phyloP scores from a whole-genome alignment of 2,113 vertebrate genomes.

The Entelurus aequoreus region DNA sequence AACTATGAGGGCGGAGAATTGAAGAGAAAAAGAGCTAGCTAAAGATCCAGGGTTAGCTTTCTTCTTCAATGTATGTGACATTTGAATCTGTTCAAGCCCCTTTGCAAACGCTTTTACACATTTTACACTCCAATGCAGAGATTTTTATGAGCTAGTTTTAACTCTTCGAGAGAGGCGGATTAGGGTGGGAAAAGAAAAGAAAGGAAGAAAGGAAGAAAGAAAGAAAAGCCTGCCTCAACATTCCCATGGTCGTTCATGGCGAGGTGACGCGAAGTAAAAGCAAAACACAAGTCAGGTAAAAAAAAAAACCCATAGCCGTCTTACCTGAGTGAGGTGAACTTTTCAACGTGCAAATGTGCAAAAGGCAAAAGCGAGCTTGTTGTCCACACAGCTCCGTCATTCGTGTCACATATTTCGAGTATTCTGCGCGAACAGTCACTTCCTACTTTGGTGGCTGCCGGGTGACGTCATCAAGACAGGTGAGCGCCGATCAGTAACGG shows the following conservation, averaged over 20 bases:
- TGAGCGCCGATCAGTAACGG: slow-evolving; percentile 38
- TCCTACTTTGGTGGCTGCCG: slow-evolving; percentile 32
- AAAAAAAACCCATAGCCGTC: background rate
- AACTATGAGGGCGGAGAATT: too few relatives aligned
- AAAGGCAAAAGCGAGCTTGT: background rate
- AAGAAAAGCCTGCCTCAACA: slow-evolving; percentile 57
- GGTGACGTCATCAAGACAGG: slow-evolving; percentile 60
- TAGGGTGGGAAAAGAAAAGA: slow-evolving; percentile 28
- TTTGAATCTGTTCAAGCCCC: background rate
- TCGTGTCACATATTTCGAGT: slow-evolving; percentile 20
- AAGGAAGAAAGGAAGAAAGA: background rate
- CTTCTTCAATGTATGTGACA: too few relatives aligned
- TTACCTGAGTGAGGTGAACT: slow-evolving; percentile 31
- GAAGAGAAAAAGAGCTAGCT: too few relatives aligned
- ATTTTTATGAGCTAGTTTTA: background rate
- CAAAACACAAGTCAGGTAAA: background rate
- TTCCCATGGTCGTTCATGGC: slow-evolving; percentile 39
- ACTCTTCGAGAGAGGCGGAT: slow-evolving; percentile 26
- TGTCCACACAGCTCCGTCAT: background rate
- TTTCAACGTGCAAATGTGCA: background rate
- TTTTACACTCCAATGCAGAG: background rate
- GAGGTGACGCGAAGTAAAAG: slow-evolving; percentile 15
- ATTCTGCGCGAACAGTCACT: slow-evolving; percentile 28
- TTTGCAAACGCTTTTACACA: background rate
- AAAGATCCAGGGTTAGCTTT: too few relatives aligned